phyloP scores from a whole-genome alignment of 2,113 vertebrate genomes.

The Gambusia holbrooki region DNA sequence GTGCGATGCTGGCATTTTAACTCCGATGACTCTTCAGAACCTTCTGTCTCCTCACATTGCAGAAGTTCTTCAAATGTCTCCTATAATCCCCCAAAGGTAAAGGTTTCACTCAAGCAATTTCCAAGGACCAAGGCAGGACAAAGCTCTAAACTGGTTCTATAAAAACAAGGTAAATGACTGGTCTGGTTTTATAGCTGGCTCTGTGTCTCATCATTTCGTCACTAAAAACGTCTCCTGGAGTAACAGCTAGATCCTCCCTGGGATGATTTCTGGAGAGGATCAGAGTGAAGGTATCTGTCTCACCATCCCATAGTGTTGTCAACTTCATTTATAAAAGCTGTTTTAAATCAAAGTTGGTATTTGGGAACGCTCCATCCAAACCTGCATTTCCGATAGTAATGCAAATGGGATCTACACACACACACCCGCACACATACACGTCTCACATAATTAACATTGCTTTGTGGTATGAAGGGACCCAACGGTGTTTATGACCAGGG shows the following conservation, averaged over 20 bases:
- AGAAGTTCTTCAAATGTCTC: not conserved
- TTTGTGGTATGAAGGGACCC: not conserved
- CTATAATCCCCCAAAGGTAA: not conserved
- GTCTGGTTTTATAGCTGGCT: not conserved
- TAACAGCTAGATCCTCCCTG: not conserved
- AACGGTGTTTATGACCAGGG: not conserved
- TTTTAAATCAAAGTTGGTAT: not conserved
- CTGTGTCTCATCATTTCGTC: not conserved
- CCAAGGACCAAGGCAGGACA: not conserved
- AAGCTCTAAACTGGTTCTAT: not conserved
- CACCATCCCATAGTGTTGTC: not conserved
- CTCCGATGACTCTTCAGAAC: not conserved
- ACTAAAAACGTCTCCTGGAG: not conserved
- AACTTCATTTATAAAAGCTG: not conserved
- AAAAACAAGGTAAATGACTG: not conserved
- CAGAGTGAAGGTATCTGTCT: not conserved
- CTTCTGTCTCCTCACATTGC: not conserved
- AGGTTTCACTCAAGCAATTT: not conserved
- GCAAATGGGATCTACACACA: not conserved
- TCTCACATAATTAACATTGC: not conserved
- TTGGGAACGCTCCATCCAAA: not conserved
- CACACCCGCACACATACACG: too few species aligned
- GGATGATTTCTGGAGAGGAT: not conserved
- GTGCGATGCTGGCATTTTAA: not conserved
- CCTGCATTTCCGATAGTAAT: not conserved